A percentile compares a stretch with the other conserved stretches of the same genome.
phyloP scores from a whole-genome alignment of 1,140 invertebrate species.

The Penaeus chinensis region DNA sequence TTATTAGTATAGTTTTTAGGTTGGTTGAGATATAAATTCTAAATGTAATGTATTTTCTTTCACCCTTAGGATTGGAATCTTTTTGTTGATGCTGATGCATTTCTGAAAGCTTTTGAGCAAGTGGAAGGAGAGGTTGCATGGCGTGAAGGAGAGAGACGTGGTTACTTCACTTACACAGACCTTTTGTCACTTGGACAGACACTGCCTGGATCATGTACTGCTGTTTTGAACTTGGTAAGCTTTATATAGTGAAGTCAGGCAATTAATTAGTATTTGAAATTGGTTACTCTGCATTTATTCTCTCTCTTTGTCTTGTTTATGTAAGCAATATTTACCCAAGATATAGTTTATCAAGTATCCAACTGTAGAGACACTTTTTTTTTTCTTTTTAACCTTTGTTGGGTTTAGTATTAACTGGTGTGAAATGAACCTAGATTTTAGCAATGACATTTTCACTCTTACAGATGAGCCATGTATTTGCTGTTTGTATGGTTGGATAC shows the following conservation, averaged over 20 bases:
- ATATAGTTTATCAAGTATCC: too few relatives aligned
- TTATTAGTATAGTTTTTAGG: too few relatives aligned
- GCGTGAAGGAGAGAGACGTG: conserved; percentile 78
- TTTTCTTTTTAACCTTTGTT: background rate
- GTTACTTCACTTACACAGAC: conserved; percentile 89
- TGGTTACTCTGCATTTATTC: background rate
- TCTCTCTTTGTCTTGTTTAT: background rate
- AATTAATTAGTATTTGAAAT: too few relatives aligned
- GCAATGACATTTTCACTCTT: conserved; percentile 50
- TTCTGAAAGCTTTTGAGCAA: conserved; percentile 77
- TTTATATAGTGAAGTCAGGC: too few relatives aligned
- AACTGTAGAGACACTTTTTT: too few relatives aligned
- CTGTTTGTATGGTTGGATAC: conserved; percentile 79
- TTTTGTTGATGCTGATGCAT: conserved; percentile 78
- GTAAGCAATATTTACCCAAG: background rate
- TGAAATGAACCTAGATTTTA: conserved; percentile 5
- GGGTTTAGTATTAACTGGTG: conserved; percentile 8
- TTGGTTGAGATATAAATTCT: background rate
- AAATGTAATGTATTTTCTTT: conserved; percentile 50
- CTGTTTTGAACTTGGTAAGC: conserved; percentile 68
- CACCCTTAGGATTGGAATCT: conserved; percentile 83
- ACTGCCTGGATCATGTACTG: conserved; percentile 65
- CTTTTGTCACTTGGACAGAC: conserved; percentile 73
- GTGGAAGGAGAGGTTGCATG: conserved; percentile 80
- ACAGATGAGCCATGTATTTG: conserved; percentile 70